Evolutionary conservation across 35 echinoderm and acorn worm genomes (phyloP).

Genomic region (Nesometra sesokonis): DNA sequence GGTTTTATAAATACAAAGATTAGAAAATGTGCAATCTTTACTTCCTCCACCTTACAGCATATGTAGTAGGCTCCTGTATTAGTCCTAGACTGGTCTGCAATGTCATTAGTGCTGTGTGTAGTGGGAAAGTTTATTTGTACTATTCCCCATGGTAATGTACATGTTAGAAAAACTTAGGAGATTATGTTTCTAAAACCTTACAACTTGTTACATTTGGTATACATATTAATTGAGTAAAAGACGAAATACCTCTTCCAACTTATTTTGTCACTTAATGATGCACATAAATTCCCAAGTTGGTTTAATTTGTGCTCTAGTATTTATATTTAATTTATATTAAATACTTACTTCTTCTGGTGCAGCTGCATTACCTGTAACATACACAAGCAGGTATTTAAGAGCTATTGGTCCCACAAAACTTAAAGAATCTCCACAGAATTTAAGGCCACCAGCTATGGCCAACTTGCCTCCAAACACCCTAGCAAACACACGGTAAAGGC

Average conservation of each 20-base stretch:
- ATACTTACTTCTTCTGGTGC: slow-evolving; percentile 14
- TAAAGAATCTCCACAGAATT: slow-evolving; percentile 71
- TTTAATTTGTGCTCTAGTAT: neutral
- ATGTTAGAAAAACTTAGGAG: too few relatives aligned
- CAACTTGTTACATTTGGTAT: too few relatives aligned
- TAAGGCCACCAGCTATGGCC: slow-evolving; percentile 53
- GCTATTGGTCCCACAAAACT: slow-evolving; percentile 67
- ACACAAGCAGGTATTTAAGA: slow-evolving; percentile 38
- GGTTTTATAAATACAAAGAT: too few relatives aligned
- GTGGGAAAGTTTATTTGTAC: too few relatives aligned
- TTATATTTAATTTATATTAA: neutral
- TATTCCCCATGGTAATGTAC: too few relatives aligned
- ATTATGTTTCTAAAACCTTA: too few relatives aligned
- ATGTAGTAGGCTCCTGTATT: too few relatives aligned
- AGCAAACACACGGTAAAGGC: slow-evolving; percentile 60
- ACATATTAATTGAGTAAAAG: too few relatives aligned
- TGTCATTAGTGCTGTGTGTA: too few relatives aligned
- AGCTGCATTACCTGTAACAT: slow-evolving; percentile 20
- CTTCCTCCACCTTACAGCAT: too few relatives aligned
- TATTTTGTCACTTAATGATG: neutral
- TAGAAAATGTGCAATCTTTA: too few relatives aligned
- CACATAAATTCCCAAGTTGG: neutral
- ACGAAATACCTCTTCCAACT: neutral
- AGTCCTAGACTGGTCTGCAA: too few relatives aligned
- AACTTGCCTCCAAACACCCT: slow-evolving; percentile 42